Percentiles rank a stretch among this genome's conserved stretches.
Evolutionary conservation across 2,797 vertebrate genomes (phyloP).

Genomic region (Micropoecilia bifurca): DNA sequence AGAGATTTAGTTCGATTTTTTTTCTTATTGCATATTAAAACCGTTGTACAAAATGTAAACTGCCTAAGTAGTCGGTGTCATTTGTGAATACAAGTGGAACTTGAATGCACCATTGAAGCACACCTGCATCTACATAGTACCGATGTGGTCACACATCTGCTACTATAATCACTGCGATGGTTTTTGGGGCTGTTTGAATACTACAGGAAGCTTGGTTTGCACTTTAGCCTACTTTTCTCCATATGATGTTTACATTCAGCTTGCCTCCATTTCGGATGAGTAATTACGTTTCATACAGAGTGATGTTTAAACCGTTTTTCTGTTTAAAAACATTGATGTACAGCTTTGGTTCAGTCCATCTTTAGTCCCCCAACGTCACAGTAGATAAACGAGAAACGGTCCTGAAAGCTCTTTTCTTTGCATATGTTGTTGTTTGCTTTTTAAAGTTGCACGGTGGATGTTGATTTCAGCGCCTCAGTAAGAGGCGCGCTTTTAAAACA

Average conservation of each 20-base stretch:
- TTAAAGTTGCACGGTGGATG: neutral
- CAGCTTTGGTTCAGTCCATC: neutral
- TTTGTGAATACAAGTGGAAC: neutral
- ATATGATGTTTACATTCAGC: neutral
- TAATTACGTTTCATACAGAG: neutral
- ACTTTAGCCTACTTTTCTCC: neutral
- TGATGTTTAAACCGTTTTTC: neutral
- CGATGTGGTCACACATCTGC: neutral
- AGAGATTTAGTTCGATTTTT: neutral
- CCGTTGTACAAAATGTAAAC: neutral
- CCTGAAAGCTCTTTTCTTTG: neutral
- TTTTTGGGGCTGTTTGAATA: neutral
- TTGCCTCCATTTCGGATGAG: neutral
- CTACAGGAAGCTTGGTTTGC: neutral
- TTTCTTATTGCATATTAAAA: neutral
- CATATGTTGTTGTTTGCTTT: neutral
- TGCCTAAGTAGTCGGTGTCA: neutral
- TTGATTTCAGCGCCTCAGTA: neutral
- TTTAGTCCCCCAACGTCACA: neutral
- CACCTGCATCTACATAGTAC: neutral
- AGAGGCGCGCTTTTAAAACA: neutral
- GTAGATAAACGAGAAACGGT: neutral
- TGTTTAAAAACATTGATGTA: neutral
- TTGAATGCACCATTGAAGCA: neutral
- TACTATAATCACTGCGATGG: neutral